phyloP scores from a whole-genome alignment of 2,113 vertebrate species.

The Marmota flaviventris region DNA sequence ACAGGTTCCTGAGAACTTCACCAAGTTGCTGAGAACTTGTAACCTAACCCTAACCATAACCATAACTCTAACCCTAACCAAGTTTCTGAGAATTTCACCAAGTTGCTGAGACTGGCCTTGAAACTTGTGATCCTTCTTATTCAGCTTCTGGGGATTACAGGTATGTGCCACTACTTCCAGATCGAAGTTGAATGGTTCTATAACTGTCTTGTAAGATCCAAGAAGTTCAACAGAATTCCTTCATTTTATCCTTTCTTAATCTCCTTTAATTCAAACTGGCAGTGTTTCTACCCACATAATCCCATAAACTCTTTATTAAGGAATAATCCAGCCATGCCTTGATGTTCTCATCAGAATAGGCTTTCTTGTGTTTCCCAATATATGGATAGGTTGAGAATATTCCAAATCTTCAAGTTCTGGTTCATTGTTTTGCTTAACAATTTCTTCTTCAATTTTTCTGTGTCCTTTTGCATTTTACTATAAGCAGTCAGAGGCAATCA shows the following conservation, averaged over 20 bases:
- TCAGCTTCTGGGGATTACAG: no score
- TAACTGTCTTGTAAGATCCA: not conserved
- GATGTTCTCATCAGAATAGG: not conserved
- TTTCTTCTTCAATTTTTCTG: conserved; percentile 24
- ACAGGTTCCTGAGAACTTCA: no score
- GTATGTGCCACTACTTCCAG: no score
- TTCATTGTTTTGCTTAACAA: not conserved
- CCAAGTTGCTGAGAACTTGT: no score
- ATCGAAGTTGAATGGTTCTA: not conserved
- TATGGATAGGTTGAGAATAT: not conserved
- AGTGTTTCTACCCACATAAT: not conserved
- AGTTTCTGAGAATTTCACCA: no score
- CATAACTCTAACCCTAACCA: no score
- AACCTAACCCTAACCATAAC: no score
- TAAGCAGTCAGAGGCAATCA: conserved; percentile 7
- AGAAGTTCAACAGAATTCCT: not conserved
- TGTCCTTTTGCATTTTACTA: conserved; percentile 22
- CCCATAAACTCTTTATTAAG: not conserved
- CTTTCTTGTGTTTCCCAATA: not conserved
- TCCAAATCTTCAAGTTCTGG: conserved; percentile 16
- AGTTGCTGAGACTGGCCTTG: no score
- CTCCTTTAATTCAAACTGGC: not conserved
- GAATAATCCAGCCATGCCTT: not conserved
- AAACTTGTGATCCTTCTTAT: no score
- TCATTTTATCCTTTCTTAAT: not conserved